phyloP scores from a whole-genome alignment of 2,888 invertebrate genomes.

The Heliconius erato region DNA sequence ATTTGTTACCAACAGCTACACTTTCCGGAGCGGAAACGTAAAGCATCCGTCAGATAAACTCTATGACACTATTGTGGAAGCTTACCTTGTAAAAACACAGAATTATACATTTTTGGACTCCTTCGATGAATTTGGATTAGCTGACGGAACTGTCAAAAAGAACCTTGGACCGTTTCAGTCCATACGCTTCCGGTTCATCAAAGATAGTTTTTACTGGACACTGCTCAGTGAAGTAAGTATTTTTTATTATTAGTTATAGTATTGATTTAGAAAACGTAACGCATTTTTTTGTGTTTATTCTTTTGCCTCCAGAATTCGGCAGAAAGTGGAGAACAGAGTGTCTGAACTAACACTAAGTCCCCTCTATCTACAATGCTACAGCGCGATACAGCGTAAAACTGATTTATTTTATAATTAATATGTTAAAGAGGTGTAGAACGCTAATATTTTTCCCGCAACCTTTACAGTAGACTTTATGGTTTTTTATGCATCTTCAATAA shows the following conservation, averaged over 20 bases:
- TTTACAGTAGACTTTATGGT: no score
- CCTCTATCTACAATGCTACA: no score
- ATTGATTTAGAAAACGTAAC: no score
- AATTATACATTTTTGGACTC: conserved; percentile 90
- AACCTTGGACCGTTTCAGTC: conserved; percentile 89
- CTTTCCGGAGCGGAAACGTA: conserved; percentile 94
- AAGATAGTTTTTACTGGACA: conserved; percentile 94
- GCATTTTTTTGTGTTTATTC: no score
- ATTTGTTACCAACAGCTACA: conserved; percentile 84
- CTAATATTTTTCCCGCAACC: no score
- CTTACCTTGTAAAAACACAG: conserved; percentile 87
- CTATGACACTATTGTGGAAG: conserved; percentile 94
- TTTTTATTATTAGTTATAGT: neutral
- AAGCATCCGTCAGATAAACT: conserved; percentile 96
- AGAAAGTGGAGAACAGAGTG: no score
- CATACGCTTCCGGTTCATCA: conserved; percentile 91
- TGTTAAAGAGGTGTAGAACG: no score
- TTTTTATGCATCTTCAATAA: no score
- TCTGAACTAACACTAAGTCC: no score
- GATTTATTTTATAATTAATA: no score
- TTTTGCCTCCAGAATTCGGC: no score
- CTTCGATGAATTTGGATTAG: conserved; percentile 93
- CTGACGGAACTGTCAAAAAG: conserved; percentile 90
- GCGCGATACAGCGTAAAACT: no score
- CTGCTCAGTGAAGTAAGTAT: conserved; percentile 94